phyloP scores from a whole-genome alignment of 2,888 invertebrate species.

The Diadromus collaris region DNA sequence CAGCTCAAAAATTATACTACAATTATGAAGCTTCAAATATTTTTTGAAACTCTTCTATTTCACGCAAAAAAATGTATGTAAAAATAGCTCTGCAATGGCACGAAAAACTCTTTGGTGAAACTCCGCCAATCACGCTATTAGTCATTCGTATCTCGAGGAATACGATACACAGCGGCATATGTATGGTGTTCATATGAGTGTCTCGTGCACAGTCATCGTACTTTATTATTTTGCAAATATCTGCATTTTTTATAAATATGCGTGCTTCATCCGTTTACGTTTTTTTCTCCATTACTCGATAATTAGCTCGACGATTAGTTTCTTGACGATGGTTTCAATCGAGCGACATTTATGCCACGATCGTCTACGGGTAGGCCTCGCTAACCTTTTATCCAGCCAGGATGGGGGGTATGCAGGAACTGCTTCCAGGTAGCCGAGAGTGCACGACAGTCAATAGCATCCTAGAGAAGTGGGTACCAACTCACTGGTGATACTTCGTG shows the following conservation, averaged over 20 bases:
- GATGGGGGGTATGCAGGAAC: constrained; percentile 14
- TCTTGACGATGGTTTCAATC: neutral
- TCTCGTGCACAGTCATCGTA: neutral
- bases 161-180: too few species aligned
- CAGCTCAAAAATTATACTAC: too few species aligned
- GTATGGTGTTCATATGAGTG: neutral
- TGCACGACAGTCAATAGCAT: constrained; percentile 10
- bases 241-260: constrained; percentile 2
- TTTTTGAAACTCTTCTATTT: too few species aligned
- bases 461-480: constrained; percentile 28
- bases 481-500: constrained; percentile 32
- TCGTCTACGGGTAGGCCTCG: neutral
- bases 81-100: too few species aligned
- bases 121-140: too few species aligned
- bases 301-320: neutral
- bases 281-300: neutral
- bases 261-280: neutral
- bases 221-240: neutral
- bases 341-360: constrained; percentile 37
- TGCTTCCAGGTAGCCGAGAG: constrained; percentile 24
- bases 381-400: constrained; percentile 6
- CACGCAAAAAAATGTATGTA: too few species aligned
- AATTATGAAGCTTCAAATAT: too few species aligned
- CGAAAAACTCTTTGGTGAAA: too few species aligned
- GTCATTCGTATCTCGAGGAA: too few species aligned